phyloP scores from a whole-genome alignment of 2,113 vertebrate genomes.

The Solea solea region DNA sequence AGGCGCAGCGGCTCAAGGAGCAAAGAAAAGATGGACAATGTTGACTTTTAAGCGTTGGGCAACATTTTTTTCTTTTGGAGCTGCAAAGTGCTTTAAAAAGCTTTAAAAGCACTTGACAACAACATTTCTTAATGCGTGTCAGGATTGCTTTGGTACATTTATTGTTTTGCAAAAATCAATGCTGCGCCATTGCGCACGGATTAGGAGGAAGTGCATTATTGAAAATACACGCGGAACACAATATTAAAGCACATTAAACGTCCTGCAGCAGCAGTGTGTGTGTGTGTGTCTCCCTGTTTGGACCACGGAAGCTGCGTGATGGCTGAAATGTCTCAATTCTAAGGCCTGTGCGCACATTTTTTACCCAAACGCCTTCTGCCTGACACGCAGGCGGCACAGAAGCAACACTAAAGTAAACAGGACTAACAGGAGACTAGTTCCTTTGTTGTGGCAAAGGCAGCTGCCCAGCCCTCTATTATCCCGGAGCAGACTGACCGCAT shows the following conservation, averaged over 20 bases:
- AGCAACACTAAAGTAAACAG: conserved; percentile 91
- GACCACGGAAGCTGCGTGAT: conserved; percentile 9
- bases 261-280: background rate
- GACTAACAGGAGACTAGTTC: conserved; percentile 84
- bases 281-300: conserved; percentile 7
- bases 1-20: conserved; percentile 87
- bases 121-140: no score
- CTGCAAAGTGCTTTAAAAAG: no score
- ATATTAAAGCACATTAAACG: conserved; percentile 29
- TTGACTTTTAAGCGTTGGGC: conserved; percentile 89
- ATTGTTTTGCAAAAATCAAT: background rate
- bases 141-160: background rate
- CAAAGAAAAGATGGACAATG: conserved; percentile 92
- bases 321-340: conserved; percentile 73
- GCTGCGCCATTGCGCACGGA: background rate
- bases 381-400: conserved; percentile 84
- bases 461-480: conserved; percentile 90
- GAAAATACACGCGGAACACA: conserved; percentile 7
- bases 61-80: conserved; percentile 71
- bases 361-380: conserved; percentile 79
- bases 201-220: background rate
- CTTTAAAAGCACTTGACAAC: background rate
- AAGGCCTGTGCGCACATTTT: conserved; percentile 53
- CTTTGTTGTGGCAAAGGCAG: conserved; percentile 87
- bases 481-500: conserved; percentile 85